phyloP scores from a whole-genome alignment of 2,797 vertebrate genomes.

The Spinus pinus region DNA sequence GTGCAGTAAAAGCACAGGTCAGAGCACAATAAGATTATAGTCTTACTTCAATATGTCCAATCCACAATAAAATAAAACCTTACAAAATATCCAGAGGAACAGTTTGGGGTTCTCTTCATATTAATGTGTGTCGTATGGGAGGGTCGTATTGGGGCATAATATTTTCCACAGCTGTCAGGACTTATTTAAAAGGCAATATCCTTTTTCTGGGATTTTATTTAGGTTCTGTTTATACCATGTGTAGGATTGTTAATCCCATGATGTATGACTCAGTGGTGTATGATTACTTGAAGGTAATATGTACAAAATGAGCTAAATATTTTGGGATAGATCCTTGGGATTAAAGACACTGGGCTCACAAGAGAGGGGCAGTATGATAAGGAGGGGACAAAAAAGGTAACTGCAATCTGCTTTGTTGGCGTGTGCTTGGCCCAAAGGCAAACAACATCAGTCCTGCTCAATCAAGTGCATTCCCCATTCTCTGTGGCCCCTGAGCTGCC shows the following conservation, averaged over 20 bases:
- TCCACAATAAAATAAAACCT: slow-evolving; percentile 74
- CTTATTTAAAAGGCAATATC: slow-evolving; percentile 81
- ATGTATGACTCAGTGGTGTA: slow-evolving; percentile 75
- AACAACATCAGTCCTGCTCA: not conserved
- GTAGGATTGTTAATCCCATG: slow-evolving; percentile 73
- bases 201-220: slow-evolving; percentile 75
- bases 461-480: not conserved
- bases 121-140: slow-evolving; percentile 69
- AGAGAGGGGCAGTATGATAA: not conserved
- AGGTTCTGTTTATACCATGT: slow-evolving; percentile 77
- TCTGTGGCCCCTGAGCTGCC: not conserved
- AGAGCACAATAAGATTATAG: slow-evolving; percentile 79
- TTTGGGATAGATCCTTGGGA: slow-evolving; percentile 33
- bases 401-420: not conserved
- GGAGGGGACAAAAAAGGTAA: not conserved
- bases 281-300: slow-evolving; percentile 70
- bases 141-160: slow-evolving; percentile 71
- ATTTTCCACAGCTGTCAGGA: slow-evolving; percentile 80
- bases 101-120: slow-evolving; percentile 61
- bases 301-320: slow-evolving; percentile 52
- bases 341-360: not conserved
- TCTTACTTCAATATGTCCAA: slow-evolving; percentile 77
- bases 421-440: not conserved
- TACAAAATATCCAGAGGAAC: slow-evolving; percentile 71
- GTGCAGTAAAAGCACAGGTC: slow-evolving; percentile 74